Evolutionary conservation across 2,797 vertebrate genomes (phyloP).

Genomic region (Pseudochirops corinnae): DNA sequence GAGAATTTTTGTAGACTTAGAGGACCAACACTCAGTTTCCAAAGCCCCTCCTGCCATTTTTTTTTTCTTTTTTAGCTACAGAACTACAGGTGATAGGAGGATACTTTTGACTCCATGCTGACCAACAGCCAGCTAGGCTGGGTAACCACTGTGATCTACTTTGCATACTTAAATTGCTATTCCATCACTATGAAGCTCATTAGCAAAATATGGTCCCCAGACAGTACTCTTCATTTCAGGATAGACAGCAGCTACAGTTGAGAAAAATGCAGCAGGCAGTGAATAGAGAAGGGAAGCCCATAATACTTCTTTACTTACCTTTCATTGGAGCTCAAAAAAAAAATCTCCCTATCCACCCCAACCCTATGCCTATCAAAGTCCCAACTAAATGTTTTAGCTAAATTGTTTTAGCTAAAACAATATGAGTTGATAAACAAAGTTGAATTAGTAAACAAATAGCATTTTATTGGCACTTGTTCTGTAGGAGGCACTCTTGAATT

Average conservation of each 20-base stretch:
- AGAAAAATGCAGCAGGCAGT: not conserved
- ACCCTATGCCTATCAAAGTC: not conserved
- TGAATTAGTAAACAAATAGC: not conserved
- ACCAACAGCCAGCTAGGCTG: not conserved
- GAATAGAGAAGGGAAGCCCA: not conserved
- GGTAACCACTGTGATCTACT: not conserved
- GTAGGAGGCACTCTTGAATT: not conserved
- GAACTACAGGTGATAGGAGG: not conserved
- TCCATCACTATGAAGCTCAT: conserved; percentile 4
- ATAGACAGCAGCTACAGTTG: not conserved
- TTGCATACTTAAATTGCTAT: not conserved
- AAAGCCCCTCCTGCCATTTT: not conserved
- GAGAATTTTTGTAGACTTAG: not conserved
- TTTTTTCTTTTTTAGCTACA: not conserved
- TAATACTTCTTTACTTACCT: not conserved
- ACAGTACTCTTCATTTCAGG: conserved; percentile 14
- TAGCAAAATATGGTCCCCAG: conserved; percentile 54
- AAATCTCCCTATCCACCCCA: not conserved
- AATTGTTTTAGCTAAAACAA: not conserved
- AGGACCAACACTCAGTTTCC: not conserved
- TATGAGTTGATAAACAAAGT: not conserved
- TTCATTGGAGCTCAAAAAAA: not conserved
- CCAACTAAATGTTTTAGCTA: not conserved
- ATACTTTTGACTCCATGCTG: not conserved
- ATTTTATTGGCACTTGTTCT: not conserved